Evolutionary conservation across 35 echinoderm and acorn worm genomes (phyloP), one percentile per base, ranked within the genome.

Genomic region (Ophiothrix spiculata): DNA sequence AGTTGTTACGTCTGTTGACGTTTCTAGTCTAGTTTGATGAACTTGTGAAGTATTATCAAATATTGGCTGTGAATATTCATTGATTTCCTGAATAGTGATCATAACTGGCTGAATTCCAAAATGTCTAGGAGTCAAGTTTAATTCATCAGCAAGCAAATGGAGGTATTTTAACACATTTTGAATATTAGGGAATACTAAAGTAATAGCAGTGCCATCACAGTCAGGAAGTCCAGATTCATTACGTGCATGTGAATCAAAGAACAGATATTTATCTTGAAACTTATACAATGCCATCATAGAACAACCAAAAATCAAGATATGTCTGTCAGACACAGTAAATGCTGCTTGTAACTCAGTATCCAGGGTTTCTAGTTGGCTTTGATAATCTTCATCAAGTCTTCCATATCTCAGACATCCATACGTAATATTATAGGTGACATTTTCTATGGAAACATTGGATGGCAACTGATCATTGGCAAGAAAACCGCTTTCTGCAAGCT

Each of bases 211-310:
- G 33, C 76, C 76, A 10, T 33, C 33, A 11, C 17, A 2, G 32
- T 28, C 13, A 2, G 31, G 12, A 78, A 78, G 25, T 1, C 76
- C 76, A 39, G 4, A 34, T 39, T 78, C 76, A 78, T 12, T 39
- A 1, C 76, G 76, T 1, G 34, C 32, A 35, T 78, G 76, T 1
- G 76, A 78, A 78, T 78, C 76, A 78, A 78, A 78, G 25, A 35
- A 33, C 4, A 78, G 32, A n/a, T 78, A 78, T 21, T 4, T 78
- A 34, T 28, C 13, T 21, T 2, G 1, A 39, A 34, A 11, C 33
- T 78, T 37, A 36, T 78, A 78, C 4, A 78, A 16, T 37, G 76
- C 76, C 76, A 78, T 78, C 76, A 78, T 78, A 34, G 32, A 78
- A 16, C 29, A 16, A 15, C 34, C 34, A 12, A 78, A 39, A 4